Percentiles rank a stretch among this genome's conserved stretches.
These are phyloP conservation scores for Muricea muricata DNA, from an alignment of 92 coral and sea anemone species.

Conservation along the genomic window DNA sequence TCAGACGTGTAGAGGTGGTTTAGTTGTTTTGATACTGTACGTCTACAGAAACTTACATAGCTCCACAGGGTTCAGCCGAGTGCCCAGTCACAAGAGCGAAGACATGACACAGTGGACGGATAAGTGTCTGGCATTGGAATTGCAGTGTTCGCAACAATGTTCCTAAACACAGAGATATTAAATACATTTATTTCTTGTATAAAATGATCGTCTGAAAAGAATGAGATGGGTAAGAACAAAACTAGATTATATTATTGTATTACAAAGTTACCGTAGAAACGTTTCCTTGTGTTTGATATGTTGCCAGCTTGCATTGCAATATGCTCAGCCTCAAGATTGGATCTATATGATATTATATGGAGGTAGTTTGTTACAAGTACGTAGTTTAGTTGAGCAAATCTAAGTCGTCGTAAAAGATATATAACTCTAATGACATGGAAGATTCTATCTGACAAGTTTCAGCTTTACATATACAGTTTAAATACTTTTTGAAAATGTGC, in stretches of 20 bases:
- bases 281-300: slow-evolving; percentile 71
- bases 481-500: too few relatives aligned
- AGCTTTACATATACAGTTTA: too few relatives aligned
- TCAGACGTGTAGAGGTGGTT: too few relatives aligned
- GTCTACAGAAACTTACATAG: slow-evolving; percentile 7
- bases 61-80: neutral
- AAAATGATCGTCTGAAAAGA: neutral
- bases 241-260: neutral
- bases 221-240: neutral
- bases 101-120: slow-evolving; percentile 76
- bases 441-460: too few relatives aligned
- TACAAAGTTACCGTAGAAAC: slow-evolving; percentile 79
- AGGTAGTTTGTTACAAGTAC: too few relatives aligned
- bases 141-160: slow-evolving; percentile 87
- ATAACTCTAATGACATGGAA: too few relatives aligned
- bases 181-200: neutral
- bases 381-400: too few relatives aligned
- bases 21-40: too few relatives aligned
- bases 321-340: slow-evolving; percentile 90
- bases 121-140: slow-evolving; percentile 87
- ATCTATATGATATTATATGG: slow-evolving; percentile 47
- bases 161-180: slow-evolving; percentile 44
- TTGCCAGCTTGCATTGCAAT: slow-evolving; percentile 76
- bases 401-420: too few relatives aligned
- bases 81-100: slow-evolving; percentile 82